A percentile compares a stretch with the other conserved stretches of the same genome.
Conservation (phyloP, 92 coral and sea anemone species). For the Zoanthus solanderi region DNA sequence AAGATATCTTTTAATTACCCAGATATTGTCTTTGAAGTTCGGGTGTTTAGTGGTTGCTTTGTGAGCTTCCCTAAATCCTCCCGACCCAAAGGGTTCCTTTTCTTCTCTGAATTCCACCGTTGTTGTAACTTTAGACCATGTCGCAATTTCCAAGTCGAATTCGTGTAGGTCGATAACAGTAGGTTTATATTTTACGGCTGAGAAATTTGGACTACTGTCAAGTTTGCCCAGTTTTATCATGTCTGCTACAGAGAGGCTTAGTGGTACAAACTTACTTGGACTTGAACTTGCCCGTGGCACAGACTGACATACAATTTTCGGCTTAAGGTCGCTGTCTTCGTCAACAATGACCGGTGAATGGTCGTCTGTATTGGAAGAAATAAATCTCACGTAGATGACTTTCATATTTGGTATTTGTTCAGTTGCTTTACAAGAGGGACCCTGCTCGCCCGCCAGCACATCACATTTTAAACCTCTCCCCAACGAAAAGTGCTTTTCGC, state of each 20-base stretch:
- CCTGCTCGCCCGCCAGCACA: constrained; percentile 63
- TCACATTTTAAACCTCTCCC: constrained; percentile 58
- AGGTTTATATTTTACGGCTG: constrained; percentile 29
- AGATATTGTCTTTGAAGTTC: constrained; percentile 33
- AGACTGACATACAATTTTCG: constrained; percentile 15
- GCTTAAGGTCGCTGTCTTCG: constrained; percentile 46
- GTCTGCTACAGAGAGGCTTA: constrained; percentile 65
- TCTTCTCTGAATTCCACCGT: constrained; percentile 56
- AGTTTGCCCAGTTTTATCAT: constrained; percentile 73
- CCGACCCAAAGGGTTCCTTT: constrained; percentile 56
- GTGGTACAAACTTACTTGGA: constrained; percentile 67
- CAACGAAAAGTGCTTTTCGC: constrained; percentile 57
- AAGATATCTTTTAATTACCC: constrained; percentile 67
- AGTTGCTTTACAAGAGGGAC: constrained; percentile 57
- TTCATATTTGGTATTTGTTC: constrained; percentile 56
- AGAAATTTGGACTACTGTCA: constrained; percentile 26
- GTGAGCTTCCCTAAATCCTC: constrained; percentile 63
- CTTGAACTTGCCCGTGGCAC: constrained; percentile 47
- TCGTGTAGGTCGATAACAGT: constrained; percentile 50
- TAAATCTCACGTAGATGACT: constrained; percentile 60
- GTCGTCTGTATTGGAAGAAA: constrained; percentile 23
- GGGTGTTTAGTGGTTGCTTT: constrained; percentile 62
- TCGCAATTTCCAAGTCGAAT: constrained; percentile 58
- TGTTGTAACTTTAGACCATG: constrained; percentile 58
- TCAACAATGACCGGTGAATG: constrained; percentile 52